These are phyloP conservation scores for Hippocampus abdominalis DNA, from an alignment of 2,113 vertebrate species.

Conservation along the genomic window DNA sequence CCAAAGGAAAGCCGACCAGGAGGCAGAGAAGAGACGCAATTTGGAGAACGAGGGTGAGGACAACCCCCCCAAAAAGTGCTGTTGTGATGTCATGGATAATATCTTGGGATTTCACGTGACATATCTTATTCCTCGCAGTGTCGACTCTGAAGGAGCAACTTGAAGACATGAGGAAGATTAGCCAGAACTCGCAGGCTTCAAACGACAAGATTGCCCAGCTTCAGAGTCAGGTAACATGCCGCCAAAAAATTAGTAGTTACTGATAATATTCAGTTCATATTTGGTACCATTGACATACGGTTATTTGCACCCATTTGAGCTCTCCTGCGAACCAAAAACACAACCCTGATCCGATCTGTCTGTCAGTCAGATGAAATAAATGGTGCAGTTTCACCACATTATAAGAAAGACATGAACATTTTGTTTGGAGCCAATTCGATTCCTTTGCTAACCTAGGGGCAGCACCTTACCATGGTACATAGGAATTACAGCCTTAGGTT, in stretches of 20 bases:
- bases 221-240: constrained; percentile 85
- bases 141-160: constrained; percentile 95
- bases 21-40: constrained; percentile 92
- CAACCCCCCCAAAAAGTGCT: constrained; percentile 4
- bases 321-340: too few relatives aligned
- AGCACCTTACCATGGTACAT: too few relatives aligned
- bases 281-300: not conserved
- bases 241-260: not conserved
- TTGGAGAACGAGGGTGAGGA: constrained; percentile 90
- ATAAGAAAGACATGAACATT: too few relatives aligned
- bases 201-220: constrained; percentile 91
- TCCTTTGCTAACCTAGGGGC: too few relatives aligned
- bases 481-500: too few relatives aligned
- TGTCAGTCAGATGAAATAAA: too few relatives aligned
- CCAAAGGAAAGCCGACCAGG: constrained; percentile 95
- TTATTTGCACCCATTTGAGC: too few relatives aligned
- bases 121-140: constrained; percentile 66
- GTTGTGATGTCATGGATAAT: not conserved
- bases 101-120: not conserved
- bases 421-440: too few relatives aligned
- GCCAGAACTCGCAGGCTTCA: constrained; percentile 89
- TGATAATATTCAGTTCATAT: not conserved
- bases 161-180: constrained; percentile 92
- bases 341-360: too few relatives aligned
- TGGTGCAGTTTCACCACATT: too few relatives aligned